Evolutionary conservation across 2,797 vertebrate genomes (phyloP).

Genomic region (Glyptemys insculpta): DNA sequence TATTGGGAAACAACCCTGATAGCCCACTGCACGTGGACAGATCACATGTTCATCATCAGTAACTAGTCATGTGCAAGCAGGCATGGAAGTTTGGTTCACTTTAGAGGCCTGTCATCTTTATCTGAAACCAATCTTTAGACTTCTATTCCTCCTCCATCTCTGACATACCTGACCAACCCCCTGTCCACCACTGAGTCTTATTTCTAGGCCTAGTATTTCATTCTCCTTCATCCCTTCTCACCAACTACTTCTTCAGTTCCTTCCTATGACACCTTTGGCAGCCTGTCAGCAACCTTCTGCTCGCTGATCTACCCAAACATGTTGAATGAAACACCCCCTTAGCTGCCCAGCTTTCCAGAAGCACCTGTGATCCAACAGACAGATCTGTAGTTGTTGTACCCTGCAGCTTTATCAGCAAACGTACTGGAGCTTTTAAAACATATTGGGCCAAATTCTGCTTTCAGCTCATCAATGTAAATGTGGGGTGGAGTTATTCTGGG

Average conservation of each 20-base stretch:
- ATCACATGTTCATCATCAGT: background rate
- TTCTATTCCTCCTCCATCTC: background rate
- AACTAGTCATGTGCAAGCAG: constrained; percentile 1
- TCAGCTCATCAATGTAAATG: background rate
- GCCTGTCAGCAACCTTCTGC: background rate
- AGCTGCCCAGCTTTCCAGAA: background rate
- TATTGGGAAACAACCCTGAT: background rate
- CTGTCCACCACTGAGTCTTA: background rate
- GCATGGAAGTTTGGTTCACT: accelerated
- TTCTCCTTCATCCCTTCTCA: background rate
- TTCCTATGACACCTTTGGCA: background rate
- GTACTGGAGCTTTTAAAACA: background rate
- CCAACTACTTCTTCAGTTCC: background rate
- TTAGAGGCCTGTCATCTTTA: background rate
- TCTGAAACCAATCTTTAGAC: background rate
- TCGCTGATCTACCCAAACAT: accelerated
- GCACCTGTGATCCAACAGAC: background rate
- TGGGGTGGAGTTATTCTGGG: background rate
- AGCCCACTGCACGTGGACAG: background rate
- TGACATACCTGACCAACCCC: background rate
- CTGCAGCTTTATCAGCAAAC: background rate
- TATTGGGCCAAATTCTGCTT: background rate
- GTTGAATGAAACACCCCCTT: background rate
- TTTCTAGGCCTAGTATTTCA: background rate
- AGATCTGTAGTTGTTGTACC: background rate